phyloP scores from a whole-genome alignment of 2,888 invertebrate genomes.

The Vesta saturnalis region DNA sequence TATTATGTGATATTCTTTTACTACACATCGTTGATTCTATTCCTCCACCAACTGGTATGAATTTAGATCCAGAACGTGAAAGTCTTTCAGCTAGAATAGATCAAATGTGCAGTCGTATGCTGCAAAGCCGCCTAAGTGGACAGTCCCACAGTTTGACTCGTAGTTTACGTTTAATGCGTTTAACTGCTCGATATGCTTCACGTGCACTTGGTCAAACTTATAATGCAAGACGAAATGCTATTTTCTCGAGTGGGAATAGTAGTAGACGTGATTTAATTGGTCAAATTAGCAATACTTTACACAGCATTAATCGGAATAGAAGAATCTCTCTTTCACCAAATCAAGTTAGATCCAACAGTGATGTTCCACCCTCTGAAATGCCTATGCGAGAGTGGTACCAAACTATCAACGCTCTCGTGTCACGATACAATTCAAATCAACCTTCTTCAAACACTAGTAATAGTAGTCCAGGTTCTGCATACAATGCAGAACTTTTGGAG shows the following conservation, averaged over 20 bases:
- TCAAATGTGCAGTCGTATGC: constrained; percentile 57
- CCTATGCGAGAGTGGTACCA: constrained; percentile 44
- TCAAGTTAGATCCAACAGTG: not conserved
- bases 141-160: constrained; percentile 55
- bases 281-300: constrained; percentile 45
- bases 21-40: constrained; percentile 63
- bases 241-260: constrained; percentile 52
- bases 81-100: constrained; percentile 56
- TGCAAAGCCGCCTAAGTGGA: constrained; percentile 53
- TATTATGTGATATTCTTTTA: constrained; percentile 63
- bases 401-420: constrained; percentile 45
- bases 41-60: constrained; percentile 57
- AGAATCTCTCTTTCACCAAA: constrained; percentile 11
- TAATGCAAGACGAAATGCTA: constrained; percentile 53
- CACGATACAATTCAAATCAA: constrained; percentile 31
- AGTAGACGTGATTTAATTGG: constrained; percentile 44
- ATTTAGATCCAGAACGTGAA: constrained; percentile 57
- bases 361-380: constrained; percentile 25
- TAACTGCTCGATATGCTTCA: constrained; percentile 55
- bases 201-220: constrained; percentile 55
- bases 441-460: not conserved
- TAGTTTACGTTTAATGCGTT: constrained; percentile 54
- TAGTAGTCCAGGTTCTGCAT: not conserved
- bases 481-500: not conserved
- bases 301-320: constrained; percentile 44